Evolutionary conservation across 2,113 vertebrate genomes (phyloP), one percentile per base, ranked within the genome.

Genomic region (Pipra filicauda): DNA sequence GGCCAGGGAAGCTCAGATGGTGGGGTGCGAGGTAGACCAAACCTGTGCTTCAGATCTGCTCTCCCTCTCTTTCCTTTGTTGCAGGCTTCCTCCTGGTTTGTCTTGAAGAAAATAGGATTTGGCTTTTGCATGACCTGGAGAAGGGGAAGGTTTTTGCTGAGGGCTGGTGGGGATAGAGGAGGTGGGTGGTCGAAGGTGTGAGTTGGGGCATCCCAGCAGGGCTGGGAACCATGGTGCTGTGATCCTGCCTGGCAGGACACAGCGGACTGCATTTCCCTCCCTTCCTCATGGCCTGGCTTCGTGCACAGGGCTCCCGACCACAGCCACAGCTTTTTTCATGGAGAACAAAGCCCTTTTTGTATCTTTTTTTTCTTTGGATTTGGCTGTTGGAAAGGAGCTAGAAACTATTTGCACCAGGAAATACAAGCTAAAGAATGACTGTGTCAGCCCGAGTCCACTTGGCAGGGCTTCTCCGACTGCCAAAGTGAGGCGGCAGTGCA

Each of bases 261-360:
- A 6, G 46, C 0, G 0, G 23, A 27, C 82, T 62, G 72, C 39
- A 4, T 64, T 93, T 91, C 55, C 71, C 78, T 85, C 88, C 58
- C 81, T 89, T 94, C 91, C 64, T 80, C 82, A 67, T 0, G 5
- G 71, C 19, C 75, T 9, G 1, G 44, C 55, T 69, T 61, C 69
- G 58, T 55, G 81, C 19, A 8, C 67, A 46, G 74, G 41, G 59
- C 75, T 96, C 58, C 91, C 46, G 62, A 96, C 94, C 64, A 0
- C 91, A 95, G 90, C 74, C 6, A 0, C 1, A 2, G 59, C 71
- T 79, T 95, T 90, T 85, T 93, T 83, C 67, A 12, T 26, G 37
- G 48, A 90, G 93, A 97, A 96, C 93, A 93, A 96, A 95, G 93
- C 71, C 46, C 89, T 96, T 96, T 75, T 90, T 95, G 58, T 59